A percentile compares a stretch with the other conserved stretches of the same genome.
phyloP scores from a whole-genome alignment of 2,888 invertebrate species.

The Calameuta pallipes region DNA sequence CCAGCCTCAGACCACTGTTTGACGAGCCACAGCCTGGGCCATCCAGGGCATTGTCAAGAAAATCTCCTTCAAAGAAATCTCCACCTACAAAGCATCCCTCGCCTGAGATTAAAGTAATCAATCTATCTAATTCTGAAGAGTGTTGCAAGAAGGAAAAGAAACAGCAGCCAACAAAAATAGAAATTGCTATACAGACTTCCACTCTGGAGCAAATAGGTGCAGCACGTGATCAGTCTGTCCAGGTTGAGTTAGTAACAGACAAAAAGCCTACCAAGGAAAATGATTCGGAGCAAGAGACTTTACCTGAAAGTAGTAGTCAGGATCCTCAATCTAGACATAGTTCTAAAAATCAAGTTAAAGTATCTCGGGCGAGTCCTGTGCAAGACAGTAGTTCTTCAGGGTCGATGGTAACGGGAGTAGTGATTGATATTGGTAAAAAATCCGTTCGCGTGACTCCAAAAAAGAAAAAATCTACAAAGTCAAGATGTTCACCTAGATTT shows the following conservation, averaged over 20 bases:
- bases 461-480: slow-evolving; percentile 30
- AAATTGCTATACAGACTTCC: slow-evolving; percentile 51
- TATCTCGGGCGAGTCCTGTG: not conserved
- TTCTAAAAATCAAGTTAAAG: not conserved
- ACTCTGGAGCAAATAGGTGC: slow-evolving; percentile 23
- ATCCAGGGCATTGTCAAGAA: not conserved
- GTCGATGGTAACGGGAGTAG: slow-evolving; percentile 40
- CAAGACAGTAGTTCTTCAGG: slow-evolving; percentile 33
- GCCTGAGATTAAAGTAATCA: slow-evolving; percentile 57
- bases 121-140: slow-evolving; percentile 45
- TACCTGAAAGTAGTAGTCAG: not conserved
- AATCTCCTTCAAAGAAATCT: not conserved
- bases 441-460: slow-evolving; percentile 50
- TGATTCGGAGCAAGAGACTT: not conserved
- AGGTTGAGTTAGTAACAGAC: slow-evolving; percentile 34
- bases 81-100: slow-evolving; percentile 17
- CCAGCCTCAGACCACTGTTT: slow-evolving; percentile 50
- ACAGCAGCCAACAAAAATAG: slow-evolving; percentile 31
- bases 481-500: slow-evolving; percentile 26
- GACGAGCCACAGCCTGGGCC: slow-evolving; percentile 23
- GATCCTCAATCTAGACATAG: not conserved
- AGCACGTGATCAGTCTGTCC: slow-evolving; percentile 39
- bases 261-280: not conserved
- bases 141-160: slow-evolving; percentile 25
- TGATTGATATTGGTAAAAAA: slow-evolving; percentile 48